These are phyloP conservation scores for Agonopterix heracliana DNA, from an alignment of 2,888 invertebrate genomes.

Conservation along the genomic window DNA sequence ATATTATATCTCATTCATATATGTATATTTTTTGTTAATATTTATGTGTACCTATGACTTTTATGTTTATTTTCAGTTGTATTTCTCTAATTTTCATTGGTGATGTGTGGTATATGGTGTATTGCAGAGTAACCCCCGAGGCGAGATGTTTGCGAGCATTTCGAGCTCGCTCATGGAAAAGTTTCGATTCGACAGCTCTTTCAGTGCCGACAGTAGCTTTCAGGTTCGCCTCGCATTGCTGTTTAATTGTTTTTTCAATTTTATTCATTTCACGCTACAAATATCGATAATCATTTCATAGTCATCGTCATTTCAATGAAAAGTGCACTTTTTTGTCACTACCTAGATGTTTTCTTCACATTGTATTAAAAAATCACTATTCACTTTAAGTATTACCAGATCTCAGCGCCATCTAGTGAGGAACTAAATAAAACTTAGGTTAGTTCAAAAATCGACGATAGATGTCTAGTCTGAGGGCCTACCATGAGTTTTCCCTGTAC, in stretches of 20 bases:
- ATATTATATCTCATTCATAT: no score
- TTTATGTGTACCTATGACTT: neutral
- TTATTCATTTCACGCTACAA: slow-evolving; percentile 11
- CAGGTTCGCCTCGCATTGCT: slow-evolving; percentile 78
- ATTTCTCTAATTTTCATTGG: slow-evolving; percentile 4
- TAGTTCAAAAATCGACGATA: neutral
- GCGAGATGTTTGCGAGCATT: slow-evolving; percentile 89
- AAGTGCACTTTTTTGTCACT: no score
- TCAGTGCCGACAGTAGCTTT: slow-evolving; percentile 85
- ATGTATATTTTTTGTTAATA: neutral
- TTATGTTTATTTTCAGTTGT: slow-evolving; percentile 16
- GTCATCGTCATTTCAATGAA: neutral
- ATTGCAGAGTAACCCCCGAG: slow-evolving; percentile 83
- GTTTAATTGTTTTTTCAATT: slow-evolving; percentile 33
- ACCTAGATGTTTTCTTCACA: no score
- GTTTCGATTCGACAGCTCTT: slow-evolving; percentile 85
- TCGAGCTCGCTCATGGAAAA: slow-evolving; percentile 88
- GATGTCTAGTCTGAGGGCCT: neutral
- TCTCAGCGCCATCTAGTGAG: no score
- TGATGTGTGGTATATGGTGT: slow-evolving; percentile 42
- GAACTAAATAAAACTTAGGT: no score
- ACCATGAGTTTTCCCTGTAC: no score
- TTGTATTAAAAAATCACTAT: no score
- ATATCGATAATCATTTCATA: slow-evolving; percentile 1
- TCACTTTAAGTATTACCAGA: no score